Percentiles rank a stretch among this genome's conserved stretches.
Conservation (phyloP, 2,888 invertebrate species). For the Drosophila kokeensis region DNA sequence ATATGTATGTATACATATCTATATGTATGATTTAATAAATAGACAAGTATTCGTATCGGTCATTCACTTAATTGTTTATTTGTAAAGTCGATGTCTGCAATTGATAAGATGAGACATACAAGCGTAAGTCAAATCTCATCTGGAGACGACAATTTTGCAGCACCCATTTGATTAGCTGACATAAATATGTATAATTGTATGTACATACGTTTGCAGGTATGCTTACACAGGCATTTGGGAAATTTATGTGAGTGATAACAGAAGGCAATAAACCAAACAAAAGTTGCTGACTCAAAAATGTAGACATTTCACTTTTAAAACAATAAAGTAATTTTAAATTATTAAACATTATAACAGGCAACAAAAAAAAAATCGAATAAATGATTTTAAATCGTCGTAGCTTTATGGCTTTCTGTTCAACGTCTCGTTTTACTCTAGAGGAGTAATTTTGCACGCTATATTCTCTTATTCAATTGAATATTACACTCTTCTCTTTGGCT, state of each 20-base stretch:
- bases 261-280: not conserved
- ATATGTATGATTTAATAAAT: not conserved
- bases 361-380: not conserved
- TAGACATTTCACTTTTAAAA: not conserved
- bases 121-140: constrained; percentile 61
- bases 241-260: constrained; percentile 19
- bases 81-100: constrained; percentile 49
- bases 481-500: constrained; percentile 1
- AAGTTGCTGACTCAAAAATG: not conserved
- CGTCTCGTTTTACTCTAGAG: not conserved
- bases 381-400: not conserved
- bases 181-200: constrained; percentile 5
- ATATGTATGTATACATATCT: not conserved
- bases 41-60: constrained; percentile 55
- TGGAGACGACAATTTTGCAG: constrained; percentile 21
- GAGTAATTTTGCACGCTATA: not conserved
- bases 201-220: not conserved
- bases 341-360: not conserved
- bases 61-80: constrained; percentile 61
- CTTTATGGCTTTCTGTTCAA: not conserved
- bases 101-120: constrained; percentile 60
- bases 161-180: constrained; percentile 47
- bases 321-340: not conserved
- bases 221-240: not conserved
- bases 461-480: constrained; percentile 6